phyloP scores from a whole-genome alignment of 2,797 vertebrate genomes.

The Phaenicophaeus curvirostris region DNA sequence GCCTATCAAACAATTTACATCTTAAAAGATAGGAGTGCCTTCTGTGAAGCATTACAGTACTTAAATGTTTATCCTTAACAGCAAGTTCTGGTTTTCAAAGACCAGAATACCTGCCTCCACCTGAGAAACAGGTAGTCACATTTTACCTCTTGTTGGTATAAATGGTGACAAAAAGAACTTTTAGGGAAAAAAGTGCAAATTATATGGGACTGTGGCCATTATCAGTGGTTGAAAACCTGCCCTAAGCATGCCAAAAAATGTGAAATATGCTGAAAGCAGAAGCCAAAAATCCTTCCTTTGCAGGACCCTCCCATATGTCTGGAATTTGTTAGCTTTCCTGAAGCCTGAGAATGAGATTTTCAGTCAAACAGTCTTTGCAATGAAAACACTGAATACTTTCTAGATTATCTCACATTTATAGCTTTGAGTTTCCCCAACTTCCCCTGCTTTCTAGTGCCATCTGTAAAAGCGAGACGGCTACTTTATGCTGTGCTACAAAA shows the following conservation, averaged over 20 bases:
- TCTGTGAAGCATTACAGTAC: background rate
- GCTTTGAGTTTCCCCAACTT: background rate
- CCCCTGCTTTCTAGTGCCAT: background rate
- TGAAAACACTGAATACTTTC: background rate
- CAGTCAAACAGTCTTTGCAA: background rate
- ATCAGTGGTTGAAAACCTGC: background rate
- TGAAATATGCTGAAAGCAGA: constrained; percentile 46
- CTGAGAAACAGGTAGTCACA: background rate
- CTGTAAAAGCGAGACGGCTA: background rate
- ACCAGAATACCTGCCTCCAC: background rate
- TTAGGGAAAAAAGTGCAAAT: background rate
- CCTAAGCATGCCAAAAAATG: constrained; percentile 57
- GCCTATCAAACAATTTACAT: background rate
- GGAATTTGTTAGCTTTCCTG: constrained; percentile 43
- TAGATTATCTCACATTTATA: background rate
- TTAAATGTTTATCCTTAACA: background rate
- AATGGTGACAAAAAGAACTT: background rate
- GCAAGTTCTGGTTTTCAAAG: background rate
- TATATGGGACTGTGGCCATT: background rate
- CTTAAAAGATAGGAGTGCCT: background rate
- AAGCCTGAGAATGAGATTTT: background rate
- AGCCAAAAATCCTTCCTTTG: constrained; percentile 47
- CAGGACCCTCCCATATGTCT: constrained; percentile 22
- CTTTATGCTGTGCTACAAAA: background rate
- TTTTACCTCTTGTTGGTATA: background rate